phyloP scores from a whole-genome alignment of 37 sponge, comb jelly and placozoan species.

The Axinella damicornis region DNA sequence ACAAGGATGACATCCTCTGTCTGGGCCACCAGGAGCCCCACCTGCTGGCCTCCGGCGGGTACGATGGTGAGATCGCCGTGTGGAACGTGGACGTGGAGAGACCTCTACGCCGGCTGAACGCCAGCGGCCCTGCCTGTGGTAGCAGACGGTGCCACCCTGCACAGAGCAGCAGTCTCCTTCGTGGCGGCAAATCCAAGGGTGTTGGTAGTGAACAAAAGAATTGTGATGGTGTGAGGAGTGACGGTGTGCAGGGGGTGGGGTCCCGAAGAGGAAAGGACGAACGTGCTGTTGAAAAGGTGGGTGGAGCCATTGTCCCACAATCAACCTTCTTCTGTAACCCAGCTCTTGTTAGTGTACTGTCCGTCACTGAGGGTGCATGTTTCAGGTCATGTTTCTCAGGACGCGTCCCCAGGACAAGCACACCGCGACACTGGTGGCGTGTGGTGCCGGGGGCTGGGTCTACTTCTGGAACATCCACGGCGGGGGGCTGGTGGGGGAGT shows the following conservation, averaged over 20 bases:
- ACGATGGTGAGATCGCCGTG: conserved; percentile 84
- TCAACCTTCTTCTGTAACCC: too few relatives aligned
- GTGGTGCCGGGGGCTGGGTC: conserved; percentile 82
- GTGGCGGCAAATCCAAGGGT: neutral
- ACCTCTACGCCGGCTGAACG: conserved; percentile 16
- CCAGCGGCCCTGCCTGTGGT: neutral
- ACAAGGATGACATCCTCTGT: conserved; percentile 92
- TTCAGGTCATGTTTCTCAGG: conserved; percentile 74
- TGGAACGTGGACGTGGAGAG: conserved; percentile 80
- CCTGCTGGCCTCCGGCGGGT: conserved; percentile 74
- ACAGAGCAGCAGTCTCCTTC: neutral
- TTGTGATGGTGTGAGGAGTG: neutral
- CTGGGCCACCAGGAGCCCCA: conserved; percentile 70
- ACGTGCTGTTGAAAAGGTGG: conserved; percentile 31
- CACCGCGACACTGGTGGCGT: conserved; percentile 76
- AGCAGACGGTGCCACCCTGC: neutral
- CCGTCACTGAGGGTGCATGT: too few relatives aligned
- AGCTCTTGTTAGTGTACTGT: too few relatives aligned
- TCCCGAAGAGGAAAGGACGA: conserved; percentile 3
- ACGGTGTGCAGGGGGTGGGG: neutral
- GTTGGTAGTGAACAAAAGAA: too few relatives aligned
- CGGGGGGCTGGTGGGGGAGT: conserved; percentile 61
- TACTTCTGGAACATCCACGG: conserved; percentile 85
- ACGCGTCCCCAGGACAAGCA: conserved; percentile 20
- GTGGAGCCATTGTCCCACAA: neutral